These are phyloP conservation scores for Sarcophaga variegata DNA, from an alignment of 2,888 invertebrate species.

Conservation along the genomic window DNA sequence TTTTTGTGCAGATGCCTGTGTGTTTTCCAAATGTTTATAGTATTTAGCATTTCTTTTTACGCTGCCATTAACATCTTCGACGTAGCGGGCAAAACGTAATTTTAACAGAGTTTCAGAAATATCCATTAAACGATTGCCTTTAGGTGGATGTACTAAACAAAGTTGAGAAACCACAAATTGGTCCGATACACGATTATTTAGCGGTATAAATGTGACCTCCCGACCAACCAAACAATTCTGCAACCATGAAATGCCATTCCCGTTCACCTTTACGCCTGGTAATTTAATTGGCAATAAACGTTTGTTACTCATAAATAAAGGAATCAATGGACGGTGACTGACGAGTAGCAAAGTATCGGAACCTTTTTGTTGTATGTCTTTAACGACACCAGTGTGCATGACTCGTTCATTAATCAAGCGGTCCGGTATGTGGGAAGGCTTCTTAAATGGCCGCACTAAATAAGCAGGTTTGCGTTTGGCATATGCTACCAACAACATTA, in stretches of 20 bases:
- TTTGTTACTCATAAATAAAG: conserved; percentile 75
- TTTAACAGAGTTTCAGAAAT: conserved; percentile 79
- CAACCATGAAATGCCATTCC: conserved; percentile 82
- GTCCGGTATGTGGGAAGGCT: conserved; percentile 78
- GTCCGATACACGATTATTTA: conserved; percentile 77
- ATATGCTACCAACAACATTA: conserved; percentile 77
- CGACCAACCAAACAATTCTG: conserved; percentile 82
- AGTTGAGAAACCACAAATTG: conserved; percentile 82
- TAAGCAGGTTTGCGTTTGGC: conserved; percentile 77
- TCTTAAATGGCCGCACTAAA: conserved; percentile 78
- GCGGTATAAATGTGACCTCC: conserved; percentile 81
- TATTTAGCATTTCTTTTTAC: conserved; percentile 76
- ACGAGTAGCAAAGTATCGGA: conserved; percentile 77
- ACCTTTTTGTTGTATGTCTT: conserved; percentile 76
- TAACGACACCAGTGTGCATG: conserved; percentile 77
- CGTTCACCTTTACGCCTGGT: conserved; percentile 79
- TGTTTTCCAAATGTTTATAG: conserved; percentile 76
- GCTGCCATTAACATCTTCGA: conserved; percentile 73
- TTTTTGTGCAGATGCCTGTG: conserved; percentile 74
- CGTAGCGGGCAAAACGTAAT: conserved; percentile 79
- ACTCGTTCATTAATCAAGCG: conserved; percentile 76
- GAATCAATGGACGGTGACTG: conserved; percentile 76
- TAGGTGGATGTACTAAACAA: conserved; percentile 79
- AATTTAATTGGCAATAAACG: conserved; percentile 77
- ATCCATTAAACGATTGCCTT: conserved; percentile 76